A percentile compares a stretch with the other conserved stretches of the same genome.
These are phyloP conservation scores for Zaprionus ghesquierei DNA, from an alignment of 1,140 invertebrate genomes.

Conservation along the genomic window DNA sequence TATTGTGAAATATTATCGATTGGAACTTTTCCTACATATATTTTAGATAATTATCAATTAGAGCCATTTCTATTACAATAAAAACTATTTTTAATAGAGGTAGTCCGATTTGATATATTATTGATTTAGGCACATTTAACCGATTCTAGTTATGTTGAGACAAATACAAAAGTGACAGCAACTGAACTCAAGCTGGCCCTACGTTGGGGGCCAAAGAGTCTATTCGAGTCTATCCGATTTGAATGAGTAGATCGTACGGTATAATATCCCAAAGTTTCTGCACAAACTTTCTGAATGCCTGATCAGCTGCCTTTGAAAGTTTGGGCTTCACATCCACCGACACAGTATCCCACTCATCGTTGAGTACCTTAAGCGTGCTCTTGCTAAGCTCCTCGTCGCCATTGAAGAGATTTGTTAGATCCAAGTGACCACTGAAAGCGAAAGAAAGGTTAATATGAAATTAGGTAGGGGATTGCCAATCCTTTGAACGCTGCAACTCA, in stretches of 20 bases:
- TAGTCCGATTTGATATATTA: not conserved
- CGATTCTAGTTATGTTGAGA: not conserved
- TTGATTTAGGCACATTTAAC: not conserved
- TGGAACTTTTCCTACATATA: too few relatives aligned
- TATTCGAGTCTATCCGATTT: not conserved
- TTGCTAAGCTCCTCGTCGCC: not conserved
- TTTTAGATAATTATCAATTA: too few relatives aligned
- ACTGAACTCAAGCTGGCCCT: not conserved
- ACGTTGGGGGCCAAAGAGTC: not conserved
- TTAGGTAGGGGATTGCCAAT: not conserved
- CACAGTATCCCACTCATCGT: conserved; percentile 6
- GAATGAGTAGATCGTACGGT: not conserved
- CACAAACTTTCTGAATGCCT: not conserved
- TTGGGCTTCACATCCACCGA: conserved; percentile 7
- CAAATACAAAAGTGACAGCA: too few relatives aligned
- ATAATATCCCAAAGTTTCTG: not conserved
- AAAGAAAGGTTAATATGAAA: not conserved
- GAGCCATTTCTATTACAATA: not conserved
- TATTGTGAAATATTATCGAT: too few relatives aligned
- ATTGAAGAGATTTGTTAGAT: conserved; percentile 7
- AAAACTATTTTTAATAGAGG: not conserved
- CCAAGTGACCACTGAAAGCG: not conserved
- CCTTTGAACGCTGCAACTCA: not conserved
- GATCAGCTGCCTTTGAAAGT: not conserved
- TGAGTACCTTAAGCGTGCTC: conserved; percentile 7